Percentiles rank a stretch among this genome's conserved stretches.
phyloP scores from a whole-genome alignment of 2,888 invertebrate species.

The Campoplex capitator region DNA sequence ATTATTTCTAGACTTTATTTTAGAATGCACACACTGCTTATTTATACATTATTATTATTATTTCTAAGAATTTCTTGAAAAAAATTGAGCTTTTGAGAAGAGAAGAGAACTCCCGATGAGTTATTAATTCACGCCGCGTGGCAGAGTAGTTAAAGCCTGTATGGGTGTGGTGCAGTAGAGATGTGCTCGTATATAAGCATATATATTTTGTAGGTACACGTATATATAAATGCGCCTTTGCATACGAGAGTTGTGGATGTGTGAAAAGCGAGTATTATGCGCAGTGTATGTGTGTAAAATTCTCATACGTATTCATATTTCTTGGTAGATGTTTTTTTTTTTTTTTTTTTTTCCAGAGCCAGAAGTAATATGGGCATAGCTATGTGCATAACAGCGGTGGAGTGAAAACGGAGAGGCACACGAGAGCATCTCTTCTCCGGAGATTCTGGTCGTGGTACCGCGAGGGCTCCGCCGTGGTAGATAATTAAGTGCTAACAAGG shows the following conservation, averaged over 20 bases:
- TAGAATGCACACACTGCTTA: conserved; percentile 31
- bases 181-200: neutral
- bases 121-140: conserved; percentile 70
- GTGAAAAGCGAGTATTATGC: neutral
- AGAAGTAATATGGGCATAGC: conserved; percentile 53
- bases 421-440: conserved; percentile 74
- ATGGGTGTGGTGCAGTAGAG: neutral
- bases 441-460: conserved; percentile 68
- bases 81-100: conserved; percentile 52
- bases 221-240: neutral
- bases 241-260: neutral
- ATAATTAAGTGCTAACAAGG: conserved; percentile 84
- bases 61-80: conserved; percentile 66
- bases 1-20: conserved; percentile 1
- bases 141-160: conserved; percentile 33
- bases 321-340: neutral
- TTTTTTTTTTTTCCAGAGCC: conserved; percentile 15
- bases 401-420: conserved; percentile 49
- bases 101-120: conserved; percentile 50
- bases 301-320: conserved; percentile 40
- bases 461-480: conserved; percentile 72
- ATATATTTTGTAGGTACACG: neutral
- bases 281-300: conserved; percentile 4
- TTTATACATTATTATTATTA: conserved; percentile 67
- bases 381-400: conserved; percentile 32